A percentile compares a stretch with the other conserved stretches of the same genome.
Conservation (phyloP, 2,888 invertebrate genomes). For the Nysson spinosus region DNA sequence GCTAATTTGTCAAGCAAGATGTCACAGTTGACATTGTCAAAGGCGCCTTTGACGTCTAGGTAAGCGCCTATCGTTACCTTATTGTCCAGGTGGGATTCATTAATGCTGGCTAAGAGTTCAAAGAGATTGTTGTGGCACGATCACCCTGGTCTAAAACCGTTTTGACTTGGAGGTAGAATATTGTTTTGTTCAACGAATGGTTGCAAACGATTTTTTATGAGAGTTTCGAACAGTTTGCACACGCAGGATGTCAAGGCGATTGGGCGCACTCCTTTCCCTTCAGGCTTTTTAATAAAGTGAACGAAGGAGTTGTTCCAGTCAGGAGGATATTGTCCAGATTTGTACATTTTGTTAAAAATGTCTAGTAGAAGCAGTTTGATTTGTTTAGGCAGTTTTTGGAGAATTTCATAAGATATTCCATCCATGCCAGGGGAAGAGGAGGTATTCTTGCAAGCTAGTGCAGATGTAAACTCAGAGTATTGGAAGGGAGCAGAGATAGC, state of each 20-base stretch:
- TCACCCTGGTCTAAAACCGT: conserved; percentile 8
- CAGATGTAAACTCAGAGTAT: not conserved
- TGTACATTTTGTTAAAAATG: conserved; percentile 6
- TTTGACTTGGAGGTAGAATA: not conserved
- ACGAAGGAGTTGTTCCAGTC: conserved; percentile 6
- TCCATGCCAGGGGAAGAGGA: not conserved
- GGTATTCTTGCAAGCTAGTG: not conserved
- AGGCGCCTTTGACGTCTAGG: not conserved
- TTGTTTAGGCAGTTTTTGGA: not conserved
- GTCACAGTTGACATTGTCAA: not conserved
- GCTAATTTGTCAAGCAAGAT: not conserved
- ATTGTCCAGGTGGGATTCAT: not conserved
- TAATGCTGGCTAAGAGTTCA: not conserved
- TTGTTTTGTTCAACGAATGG: not conserved
- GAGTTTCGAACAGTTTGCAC: conserved; percentile 1
- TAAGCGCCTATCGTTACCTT: not conserved
- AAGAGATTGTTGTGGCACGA: not conserved
- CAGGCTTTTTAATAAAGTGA: conserved; percentile 2
- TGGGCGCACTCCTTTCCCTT: not conserved
- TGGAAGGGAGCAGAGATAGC: not conserved
- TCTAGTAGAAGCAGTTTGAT: conserved; percentile 2
- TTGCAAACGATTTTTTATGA: not conserved
- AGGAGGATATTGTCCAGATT: not conserved
- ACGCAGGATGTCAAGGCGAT: not conserved
- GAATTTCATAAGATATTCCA: not conserved